phyloP scores from a whole-genome alignment of 1,140 invertebrate species.

The Antheraea pernyi region DNA sequence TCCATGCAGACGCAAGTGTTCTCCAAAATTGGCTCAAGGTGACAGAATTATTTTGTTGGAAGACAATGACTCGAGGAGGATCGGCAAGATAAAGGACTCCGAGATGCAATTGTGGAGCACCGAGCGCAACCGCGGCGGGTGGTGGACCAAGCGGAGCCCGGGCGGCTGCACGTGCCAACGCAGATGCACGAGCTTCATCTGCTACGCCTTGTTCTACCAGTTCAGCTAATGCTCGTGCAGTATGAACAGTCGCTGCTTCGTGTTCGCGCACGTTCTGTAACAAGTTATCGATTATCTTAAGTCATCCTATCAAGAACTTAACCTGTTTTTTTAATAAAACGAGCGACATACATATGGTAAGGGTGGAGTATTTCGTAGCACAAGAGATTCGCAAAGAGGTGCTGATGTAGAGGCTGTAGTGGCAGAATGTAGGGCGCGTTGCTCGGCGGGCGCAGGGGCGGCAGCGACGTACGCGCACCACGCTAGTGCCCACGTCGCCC shows the following conservation, averaged over 20 bases:
- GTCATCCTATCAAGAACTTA: not conserved
- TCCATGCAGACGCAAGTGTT: slow-evolving; percentile 69
- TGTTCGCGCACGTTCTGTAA: slow-evolving; percentile 59
- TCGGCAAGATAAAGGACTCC: slow-evolving; percentile 65
- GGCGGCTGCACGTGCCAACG: slow-evolving; percentile 59
- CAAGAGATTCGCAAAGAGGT: slow-evolving; percentile 46
- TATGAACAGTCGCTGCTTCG: slow-evolving; percentile 59
- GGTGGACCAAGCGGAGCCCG: slow-evolving; percentile 52
- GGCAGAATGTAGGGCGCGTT: slow-evolving; percentile 31
- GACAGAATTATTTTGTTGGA: slow-evolving; percentile 67
- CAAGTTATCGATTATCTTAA: not conserved
- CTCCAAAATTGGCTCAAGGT: slow-evolving; percentile 65
- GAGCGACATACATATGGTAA: slow-evolving; percentile 39
- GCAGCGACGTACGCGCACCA: slow-evolving; percentile 53
- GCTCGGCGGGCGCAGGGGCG: slow-evolving; percentile 53
- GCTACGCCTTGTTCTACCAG: slow-evolving; percentile 57
- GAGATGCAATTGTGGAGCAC: slow-evolving; percentile 69
- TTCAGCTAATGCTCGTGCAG: slow-evolving; percentile 64
- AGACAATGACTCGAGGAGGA: slow-evolving; percentile 56
- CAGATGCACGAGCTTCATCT: slow-evolving; percentile 55
- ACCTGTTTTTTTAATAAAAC: not conserved
- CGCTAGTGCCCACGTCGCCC: too few relatives aligned
- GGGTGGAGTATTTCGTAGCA: slow-evolving; percentile 48
- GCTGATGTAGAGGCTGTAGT: slow-evolving; percentile 19
- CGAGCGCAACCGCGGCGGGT: slow-evolving; percentile 64